Evolutionary conservation across 2,888 invertebrate genomes (phyloP), one percentile per base, ranked within the genome.

Genomic region (Leucophenga maculata): DNA sequence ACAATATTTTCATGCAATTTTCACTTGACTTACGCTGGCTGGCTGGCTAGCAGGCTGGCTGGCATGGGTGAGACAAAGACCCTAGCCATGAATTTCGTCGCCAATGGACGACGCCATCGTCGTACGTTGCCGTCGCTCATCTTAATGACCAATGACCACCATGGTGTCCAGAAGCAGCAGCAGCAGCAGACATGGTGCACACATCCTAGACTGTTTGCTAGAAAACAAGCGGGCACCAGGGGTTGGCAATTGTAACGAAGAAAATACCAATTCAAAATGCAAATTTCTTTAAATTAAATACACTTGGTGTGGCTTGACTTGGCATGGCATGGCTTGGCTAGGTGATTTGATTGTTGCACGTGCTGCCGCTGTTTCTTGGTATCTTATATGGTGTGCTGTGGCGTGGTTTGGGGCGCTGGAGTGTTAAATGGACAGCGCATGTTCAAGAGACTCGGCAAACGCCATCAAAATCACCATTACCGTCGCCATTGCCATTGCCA

Each of bases 261-360:
- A 55, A 39, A 44, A 14, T 60, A 44, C 60, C 60, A 60, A 60
- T 64, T 46, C 46, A 64, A 64, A 64, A 64, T 64, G 62, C 62
- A 64, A 64, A 48, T 64, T 64, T 64, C 22, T 26, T 48, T 44
- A 64, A 48, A 64, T 64, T 48, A 48, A 64, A 64, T 16, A 50
- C 16, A 50, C 50, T 50, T 50, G 16, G 18, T 50, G 50, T 4
- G 4, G 50, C 16, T 6, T 50, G 16, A n/a, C n/a, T 50, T 18
- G 50, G 26, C 50, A 13, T 50, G 16, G 18, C 13, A 1, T 18
- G 16, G 50, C 50, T 50, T 50, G 16, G 13, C n/a, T 50, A 6
- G 50, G 50, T 50, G 50, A 18, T 18, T 50, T 18, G n/a, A 16
- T 14, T 46, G 46, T 8, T n/a, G n/a, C n/a, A 46, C 46, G 46